phyloP scores from a whole-genome alignment of 2,113 vertebrate genomes.

The Arothron firmamentum region DNA sequence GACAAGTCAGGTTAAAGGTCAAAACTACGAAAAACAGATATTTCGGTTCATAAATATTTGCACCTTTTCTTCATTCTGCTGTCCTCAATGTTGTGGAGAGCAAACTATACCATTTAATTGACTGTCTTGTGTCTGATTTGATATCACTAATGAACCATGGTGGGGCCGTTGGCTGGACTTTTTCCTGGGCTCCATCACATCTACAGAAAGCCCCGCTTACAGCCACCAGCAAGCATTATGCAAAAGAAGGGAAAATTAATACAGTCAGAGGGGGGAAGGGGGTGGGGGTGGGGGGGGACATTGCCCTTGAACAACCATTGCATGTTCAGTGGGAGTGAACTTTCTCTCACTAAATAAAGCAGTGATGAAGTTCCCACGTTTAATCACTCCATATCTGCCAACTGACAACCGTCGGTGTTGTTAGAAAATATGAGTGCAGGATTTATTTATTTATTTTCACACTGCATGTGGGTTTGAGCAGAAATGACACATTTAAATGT shows the following conservation, averaged over 20 bases:
- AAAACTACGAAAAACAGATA: too few species aligned
- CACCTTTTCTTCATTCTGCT: too few species aligned
- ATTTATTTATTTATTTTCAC: too few species aligned
- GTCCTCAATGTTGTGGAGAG: too few species aligned
- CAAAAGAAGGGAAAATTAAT: conserved; percentile 55
- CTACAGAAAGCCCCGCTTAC: conserved; percentile 19
- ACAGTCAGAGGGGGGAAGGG: background rate
- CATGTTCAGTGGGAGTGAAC: conserved; percentile 37
- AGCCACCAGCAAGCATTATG: conserved; percentile 57
- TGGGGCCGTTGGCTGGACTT: background rate
- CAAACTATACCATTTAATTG: too few species aligned
- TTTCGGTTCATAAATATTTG: too few species aligned
- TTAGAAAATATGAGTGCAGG: conserved; percentile 8
- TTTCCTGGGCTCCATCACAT: background rate
- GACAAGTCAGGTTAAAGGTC: too few species aligned
- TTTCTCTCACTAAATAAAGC: conserved; percentile 35
- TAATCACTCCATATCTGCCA: conserved; percentile 19
- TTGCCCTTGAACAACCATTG: conserved; percentile 45
- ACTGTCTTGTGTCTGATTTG: too few species aligned
- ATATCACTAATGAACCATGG: too few species aligned
- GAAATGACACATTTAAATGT: background rate
- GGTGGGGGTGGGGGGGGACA: background rate
- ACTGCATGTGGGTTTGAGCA: background rate
- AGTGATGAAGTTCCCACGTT: conserved; percentile 33
- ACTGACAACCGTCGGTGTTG: conserved; percentile 6